Conservation (phyloP, 2,113 vertebrate species). For the Caranx ignobilis region DNA sequence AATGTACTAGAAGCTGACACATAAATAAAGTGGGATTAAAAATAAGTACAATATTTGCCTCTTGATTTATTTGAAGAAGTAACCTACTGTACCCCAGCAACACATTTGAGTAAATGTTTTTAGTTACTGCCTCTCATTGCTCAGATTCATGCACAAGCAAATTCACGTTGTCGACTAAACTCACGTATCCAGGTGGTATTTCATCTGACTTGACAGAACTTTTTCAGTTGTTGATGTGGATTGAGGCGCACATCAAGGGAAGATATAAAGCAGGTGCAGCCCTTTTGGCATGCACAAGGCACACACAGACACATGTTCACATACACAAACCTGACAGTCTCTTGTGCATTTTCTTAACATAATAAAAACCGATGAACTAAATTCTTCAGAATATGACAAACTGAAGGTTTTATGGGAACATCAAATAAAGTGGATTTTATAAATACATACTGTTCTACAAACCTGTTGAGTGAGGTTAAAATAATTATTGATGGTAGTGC, state of each 20-base stretch:
- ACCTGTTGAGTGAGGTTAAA: neutral
- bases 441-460: neutral
- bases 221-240: neutral
- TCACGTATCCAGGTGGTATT: neutral
- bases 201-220: neutral
- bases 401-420: neutral
- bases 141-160: neutral
- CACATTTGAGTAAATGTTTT: neutral
- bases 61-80: too few relatives aligned
- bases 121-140: neutral
- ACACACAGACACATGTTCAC: neutral
- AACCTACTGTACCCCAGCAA: neutral
- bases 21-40: neutral
- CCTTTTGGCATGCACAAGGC: neutral
- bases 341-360: neutral
- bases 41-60: too few relatives aligned
- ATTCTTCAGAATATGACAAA: neutral
- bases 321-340: neutral
- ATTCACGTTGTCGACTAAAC: neutral
- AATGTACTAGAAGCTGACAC: neutral
- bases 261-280: neutral
- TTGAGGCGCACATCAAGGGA: neutral
- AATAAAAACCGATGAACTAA: neutral
- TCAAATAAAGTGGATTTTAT: neutral
- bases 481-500: neutral